Evolutionary conservation across 2,888 invertebrate species (phyloP), one percentile per base, ranked within the genome.

Genomic region (Neocrepidodera transversa): DNA sequence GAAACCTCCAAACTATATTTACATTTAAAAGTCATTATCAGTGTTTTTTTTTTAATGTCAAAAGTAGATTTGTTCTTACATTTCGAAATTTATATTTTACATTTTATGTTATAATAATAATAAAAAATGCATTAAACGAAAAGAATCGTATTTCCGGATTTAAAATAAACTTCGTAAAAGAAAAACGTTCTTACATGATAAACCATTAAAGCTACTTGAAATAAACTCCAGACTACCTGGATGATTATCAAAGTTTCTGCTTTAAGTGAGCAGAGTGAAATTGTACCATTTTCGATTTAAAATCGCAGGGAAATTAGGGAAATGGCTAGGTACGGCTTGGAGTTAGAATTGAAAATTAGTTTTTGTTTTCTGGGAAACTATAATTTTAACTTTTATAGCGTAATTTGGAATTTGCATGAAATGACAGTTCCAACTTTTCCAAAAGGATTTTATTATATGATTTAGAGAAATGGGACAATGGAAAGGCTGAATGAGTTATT

Each of bases 281-380:
- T 52, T 52, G 30, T 52, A 18, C 52, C 42, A n/a, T 20, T 42
- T 42, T 23, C 26, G 40, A 42, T 52, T 32, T 10, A 14, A 51
- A 52, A 40, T 42, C 28, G 30, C 14, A 28, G 40, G 52, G 30
- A 52, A 52, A 42, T 52, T 30, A 42, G 30, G 40, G 28, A 38
- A 50, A 50, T 50, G 16, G 50, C 14, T 8, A n/a, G 20, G 13
- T 28, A 13, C 51, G 40, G 40, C 7, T 23, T 14, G 42, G 42
- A 52, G 30, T 40, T 40, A 16, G 28, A 51, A 51, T 51, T 52
- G 42, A 52, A 42, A 52, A 42, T 52, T 52, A 40, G 52, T 35
- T 52, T 42, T 52, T 30, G 49, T 20, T 32, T 32, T 20, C 8
- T 13, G 32, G 6, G 32, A 32, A 49, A 35, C 18, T 35, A 49